Conservation (phyloP, 2,113 vertebrate genomes). For the Eudyptes chrysolophus region DNA sequence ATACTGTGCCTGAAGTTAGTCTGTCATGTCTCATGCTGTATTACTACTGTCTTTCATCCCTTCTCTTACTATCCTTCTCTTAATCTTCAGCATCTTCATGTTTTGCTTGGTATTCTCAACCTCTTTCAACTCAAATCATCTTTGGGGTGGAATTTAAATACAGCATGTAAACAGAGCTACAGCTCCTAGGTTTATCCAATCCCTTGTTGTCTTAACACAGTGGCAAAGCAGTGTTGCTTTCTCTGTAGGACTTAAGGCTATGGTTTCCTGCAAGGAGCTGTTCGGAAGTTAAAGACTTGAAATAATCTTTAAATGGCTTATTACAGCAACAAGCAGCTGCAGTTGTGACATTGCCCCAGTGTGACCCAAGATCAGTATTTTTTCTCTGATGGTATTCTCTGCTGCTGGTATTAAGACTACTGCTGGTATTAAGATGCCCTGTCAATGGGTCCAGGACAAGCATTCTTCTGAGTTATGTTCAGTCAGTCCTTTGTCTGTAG, state of each 20-base stretch:
- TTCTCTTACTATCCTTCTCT: neutral
- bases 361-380: neutral
- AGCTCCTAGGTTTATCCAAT: neutral
- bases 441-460: neutral
- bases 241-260: neutral
- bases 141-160: neutral
- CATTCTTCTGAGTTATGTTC: neutral
- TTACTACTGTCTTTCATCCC: neutral
- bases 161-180: neutral
- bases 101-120: neutral
- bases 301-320: neutral
- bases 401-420: too few species aligned
- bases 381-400: neutral
- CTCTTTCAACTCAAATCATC: neutral
- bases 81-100: neutral
- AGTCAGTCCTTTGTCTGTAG: neutral
- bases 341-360: neutral
- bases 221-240: neutral
- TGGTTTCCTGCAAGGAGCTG: neutral
- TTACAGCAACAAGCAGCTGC: neutral
- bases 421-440: neutral
- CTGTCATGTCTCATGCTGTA: neutral
- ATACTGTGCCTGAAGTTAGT: neutral
- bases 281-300: neutral
- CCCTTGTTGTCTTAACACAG: neutral